These are phyloP conservation scores for Campylomormyrus numenius DNA, from an alignment of 2,113 vertebrate species.

Conservation along the genomic window DNA sequence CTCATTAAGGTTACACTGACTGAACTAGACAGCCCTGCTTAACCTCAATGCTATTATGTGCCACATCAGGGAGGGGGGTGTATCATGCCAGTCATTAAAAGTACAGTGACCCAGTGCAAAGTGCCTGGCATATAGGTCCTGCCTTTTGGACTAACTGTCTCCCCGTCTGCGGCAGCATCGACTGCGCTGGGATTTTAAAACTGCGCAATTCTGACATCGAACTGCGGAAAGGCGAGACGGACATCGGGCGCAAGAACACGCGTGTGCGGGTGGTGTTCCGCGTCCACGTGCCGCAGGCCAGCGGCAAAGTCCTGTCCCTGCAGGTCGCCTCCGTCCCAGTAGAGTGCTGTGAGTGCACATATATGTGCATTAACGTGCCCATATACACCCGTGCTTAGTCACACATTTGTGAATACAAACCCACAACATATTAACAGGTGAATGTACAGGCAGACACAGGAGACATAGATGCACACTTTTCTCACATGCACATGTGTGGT, in stretches of 20 bases:
- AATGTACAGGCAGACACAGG: not conserved
- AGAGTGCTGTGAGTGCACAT: constrained; percentile 87
- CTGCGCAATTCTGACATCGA: constrained; percentile 98
- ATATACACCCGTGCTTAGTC: not conserved
- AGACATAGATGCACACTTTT: not conserved
- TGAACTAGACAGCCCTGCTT: not conserved
- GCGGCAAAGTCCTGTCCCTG: constrained; percentile 87
- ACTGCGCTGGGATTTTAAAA: constrained; percentile 96
- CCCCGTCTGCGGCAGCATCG: constrained; percentile 68
- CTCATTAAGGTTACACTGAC: not conserved
- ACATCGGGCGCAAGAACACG: constrained; percentile 97
- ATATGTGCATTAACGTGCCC: not conserved
- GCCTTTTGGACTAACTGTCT: not conserved
- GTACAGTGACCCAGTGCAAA: not conserved
- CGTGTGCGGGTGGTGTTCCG: constrained; percentile 93
- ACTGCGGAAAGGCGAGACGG: constrained; percentile 95
- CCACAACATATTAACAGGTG: not conserved
- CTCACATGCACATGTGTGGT: not conserved
- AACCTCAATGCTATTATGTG: not conserved
- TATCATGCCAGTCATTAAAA: not conserved
- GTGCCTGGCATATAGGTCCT: not conserved
- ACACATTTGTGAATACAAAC: not conserved
- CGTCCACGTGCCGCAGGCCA: constrained; percentile 91
- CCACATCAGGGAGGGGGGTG: not conserved
- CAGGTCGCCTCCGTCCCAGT: constrained; percentile 92